Conservation (phyloP, 2,888 invertebrate species). For the Agonum fuliginosum region DNA sequence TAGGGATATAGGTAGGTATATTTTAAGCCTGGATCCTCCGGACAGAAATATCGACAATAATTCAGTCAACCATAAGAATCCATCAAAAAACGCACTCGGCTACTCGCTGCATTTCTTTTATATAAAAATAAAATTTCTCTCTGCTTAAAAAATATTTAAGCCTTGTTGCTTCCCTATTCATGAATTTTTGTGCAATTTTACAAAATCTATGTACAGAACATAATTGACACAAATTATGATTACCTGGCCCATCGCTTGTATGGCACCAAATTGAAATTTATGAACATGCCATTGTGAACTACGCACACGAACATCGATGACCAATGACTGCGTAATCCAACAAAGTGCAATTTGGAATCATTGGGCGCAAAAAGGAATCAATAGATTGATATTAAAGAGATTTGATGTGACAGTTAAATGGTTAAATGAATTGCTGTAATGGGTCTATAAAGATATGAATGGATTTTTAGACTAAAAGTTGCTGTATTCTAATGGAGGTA, state of each 20-base stretch:
- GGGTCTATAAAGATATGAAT: background rate
- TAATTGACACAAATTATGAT: slow-evolving; percentile 44
- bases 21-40: too few species aligned
- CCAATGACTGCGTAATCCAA: slow-evolving; percentile 19
- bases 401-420: slow-evolving; percentile 1
- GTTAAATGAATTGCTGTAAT: background rate
- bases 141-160: too few species aligned
- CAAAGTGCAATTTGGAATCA: slow-evolving; percentile 22
- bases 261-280: slow-evolving; percentile 34
- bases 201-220: slow-evolving; percentile 4
- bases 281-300: slow-evolving; percentile 29
- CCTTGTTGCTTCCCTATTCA: too few species aligned
- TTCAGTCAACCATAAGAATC: too few species aligned
- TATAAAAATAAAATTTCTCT: too few species aligned
- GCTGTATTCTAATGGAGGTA: too few species aligned
- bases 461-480: background rate
- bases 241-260: slow-evolving; percentile 7
- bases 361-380: background rate
- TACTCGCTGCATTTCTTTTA: too few species aligned
- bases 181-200: slow-evolving; percentile 20
- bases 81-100: too few species aligned
- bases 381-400: background rate
- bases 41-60: too few species aligned
- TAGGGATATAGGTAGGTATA: too few species aligned
- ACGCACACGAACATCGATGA: background rate